Base-by-base conservation (phyloP, 1,140 invertebrate genomes). In the Capitella teleta region DNA sequence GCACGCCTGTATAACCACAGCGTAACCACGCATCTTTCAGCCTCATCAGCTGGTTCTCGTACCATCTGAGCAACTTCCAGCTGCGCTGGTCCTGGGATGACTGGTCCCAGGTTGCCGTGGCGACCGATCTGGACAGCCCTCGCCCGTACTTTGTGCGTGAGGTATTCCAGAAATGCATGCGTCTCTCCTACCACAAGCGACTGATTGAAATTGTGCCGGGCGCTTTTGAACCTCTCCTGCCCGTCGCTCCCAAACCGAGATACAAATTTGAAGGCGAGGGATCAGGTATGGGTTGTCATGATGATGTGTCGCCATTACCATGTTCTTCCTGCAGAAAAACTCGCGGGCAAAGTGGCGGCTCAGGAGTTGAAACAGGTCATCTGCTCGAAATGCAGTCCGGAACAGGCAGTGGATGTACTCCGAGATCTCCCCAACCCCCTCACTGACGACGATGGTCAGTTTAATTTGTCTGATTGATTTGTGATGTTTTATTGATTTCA, bases 1-100 rank as follows among this genome's bases (percentile, higher is more conserved):
- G 19, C 19, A 4, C 28, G 43, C 1, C 5, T 21, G 16, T 24
- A 2, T 44, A 6, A 44, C 16, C 18, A 44, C 8, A 16, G 32
- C 10, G 10, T 45, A 28, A n/a, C 10, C 2, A 24, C 16, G 0
- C 21, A 45, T 28, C 43, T 45, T 45, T 19, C 49, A 81, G 82
- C 58, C 95, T 98, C 72, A 86, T 89, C 2, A 85, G 82, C 64
- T 99, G 95, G 95, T 98, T 99, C 76, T 82, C 89, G 0, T 98
- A 98, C 66, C 95, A 99, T 75, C 78, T 99, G 68, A 98, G 93
- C 66, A 98, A 99, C 74, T 98, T 98, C 64, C 92, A 98, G 72
- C 98, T 95, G 63, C 82, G 90, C 45, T 99, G 95, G 94, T 91
- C 86, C 2, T 99, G 96, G 96, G 64, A 70, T n/a, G 76, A 78